phyloP scores from a whole-genome alignment of 2,797 vertebrate species.

The Pangasius krempfi region DNA sequence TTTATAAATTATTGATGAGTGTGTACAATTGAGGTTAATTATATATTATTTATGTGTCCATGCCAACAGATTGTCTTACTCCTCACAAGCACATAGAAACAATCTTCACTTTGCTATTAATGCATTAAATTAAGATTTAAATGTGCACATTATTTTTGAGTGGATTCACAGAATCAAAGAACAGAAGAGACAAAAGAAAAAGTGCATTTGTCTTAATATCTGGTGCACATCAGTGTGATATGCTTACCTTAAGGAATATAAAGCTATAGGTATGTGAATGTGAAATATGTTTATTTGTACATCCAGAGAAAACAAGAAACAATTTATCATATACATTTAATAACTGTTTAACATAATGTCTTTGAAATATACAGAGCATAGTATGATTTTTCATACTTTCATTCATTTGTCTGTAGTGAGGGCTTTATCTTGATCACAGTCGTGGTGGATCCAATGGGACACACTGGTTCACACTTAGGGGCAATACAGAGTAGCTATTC shows the following conservation, averaged over 20 bases:
- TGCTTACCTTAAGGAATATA: not conserved
- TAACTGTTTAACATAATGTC: not conserved
- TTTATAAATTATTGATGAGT: constrained; percentile 35
- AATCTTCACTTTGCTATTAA: constrained; percentile 33
- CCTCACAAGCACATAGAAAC: constrained; percentile 38
- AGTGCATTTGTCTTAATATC: not conserved
- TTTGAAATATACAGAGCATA: not conserved
- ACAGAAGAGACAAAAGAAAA: not conserved
- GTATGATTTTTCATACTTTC: not conserved
- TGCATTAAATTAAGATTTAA: not conserved
- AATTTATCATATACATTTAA: not conserved
- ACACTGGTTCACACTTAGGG: not conserved
- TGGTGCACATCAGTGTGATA: not conserved
- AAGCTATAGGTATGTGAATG: not conserved
- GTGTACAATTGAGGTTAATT: constrained; percentile 32
- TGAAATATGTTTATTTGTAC: not conserved
- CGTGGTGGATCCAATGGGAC: not conserved
- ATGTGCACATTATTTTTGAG: not conserved
- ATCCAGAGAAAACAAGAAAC: not conserved
- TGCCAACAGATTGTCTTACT: constrained; percentile 54
- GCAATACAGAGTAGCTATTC: not conserved
- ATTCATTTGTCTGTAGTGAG: not conserved
- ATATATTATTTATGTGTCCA: constrained; percentile 55
- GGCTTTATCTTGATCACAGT: not conserved
- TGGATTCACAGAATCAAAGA: not conserved